phyloP scores from a whole-genome alignment of 2,797 vertebrate genomes.

The Erethizon dorsatum region DNA sequence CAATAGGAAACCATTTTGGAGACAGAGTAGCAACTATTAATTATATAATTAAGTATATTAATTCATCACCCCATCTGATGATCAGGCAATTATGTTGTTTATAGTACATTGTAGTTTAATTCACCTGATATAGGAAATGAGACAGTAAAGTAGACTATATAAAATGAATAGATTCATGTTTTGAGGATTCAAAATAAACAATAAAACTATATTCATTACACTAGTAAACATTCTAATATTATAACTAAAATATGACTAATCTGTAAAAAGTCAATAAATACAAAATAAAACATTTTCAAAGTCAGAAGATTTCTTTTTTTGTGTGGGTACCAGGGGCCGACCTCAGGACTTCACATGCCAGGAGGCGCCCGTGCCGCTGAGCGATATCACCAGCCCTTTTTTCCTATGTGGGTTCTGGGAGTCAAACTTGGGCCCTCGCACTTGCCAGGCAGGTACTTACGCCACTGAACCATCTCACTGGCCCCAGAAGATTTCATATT shows the following conservation, averaged over 20 bases:
- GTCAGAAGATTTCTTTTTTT: not conserved
- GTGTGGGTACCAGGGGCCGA: no score
- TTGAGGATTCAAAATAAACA: not conserved
- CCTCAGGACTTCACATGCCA: no score
- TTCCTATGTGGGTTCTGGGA: no score
- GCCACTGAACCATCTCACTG: no score
- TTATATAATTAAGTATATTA: not conserved
- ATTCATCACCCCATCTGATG: not conserved
- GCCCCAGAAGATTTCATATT: not conserved
- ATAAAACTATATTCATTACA: not conserved
- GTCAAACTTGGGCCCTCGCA: no score
- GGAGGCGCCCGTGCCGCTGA: no score
- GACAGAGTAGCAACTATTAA: not conserved
- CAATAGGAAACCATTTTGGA: not conserved
- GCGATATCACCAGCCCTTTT: no score
- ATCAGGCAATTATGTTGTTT: not conserved
- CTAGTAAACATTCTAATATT: not conserved
- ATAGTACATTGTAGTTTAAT: not conserved
- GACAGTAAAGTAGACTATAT: not conserved
- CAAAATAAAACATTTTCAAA: not conserved
- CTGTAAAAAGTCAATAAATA: not conserved
- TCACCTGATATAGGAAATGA: not conserved
- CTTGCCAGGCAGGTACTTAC: no score
- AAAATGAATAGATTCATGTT: not conserved
- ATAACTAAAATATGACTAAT: not conserved